These are phyloP conservation scores for Leptinotarsa peninsularis DNA, from an alignment of 2,888 invertebrate species.

Conservation along the genomic window DNA sequence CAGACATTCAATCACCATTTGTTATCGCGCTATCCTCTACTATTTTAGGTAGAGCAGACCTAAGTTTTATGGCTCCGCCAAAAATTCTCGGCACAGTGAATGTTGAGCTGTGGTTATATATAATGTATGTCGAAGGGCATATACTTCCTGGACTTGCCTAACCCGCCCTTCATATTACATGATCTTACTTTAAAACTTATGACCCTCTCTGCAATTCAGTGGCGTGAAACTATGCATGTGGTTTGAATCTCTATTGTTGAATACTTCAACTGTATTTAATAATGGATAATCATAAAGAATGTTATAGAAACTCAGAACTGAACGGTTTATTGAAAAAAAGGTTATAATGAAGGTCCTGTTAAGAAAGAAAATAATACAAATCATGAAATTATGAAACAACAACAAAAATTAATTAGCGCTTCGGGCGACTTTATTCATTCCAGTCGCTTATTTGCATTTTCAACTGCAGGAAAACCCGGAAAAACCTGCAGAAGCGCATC, in stretches of 20 bases:
- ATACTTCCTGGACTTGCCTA: constrained; percentile 20
- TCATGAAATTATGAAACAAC: no score
- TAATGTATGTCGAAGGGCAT: constrained; percentile 23
- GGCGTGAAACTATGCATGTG: neutral
- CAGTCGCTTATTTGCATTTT: no score
- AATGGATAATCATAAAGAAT: no score
- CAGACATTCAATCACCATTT: constrained; percentile 1
- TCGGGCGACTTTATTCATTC: no score
- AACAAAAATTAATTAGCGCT: no score
- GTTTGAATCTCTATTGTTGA: neutral
- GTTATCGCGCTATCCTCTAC: neutral
- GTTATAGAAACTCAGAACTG: no score
- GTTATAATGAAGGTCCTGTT: no score
- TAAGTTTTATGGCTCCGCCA: constrained; percentile 4
- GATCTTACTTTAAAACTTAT: constrained; percentile 21
- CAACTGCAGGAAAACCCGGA: no score
- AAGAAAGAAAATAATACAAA: no score
- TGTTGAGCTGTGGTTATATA: constrained; percentile 22
- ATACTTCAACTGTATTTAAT: no score
- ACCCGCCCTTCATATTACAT: constrained; percentile 30
- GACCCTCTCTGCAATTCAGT: constrained; percentile 5
- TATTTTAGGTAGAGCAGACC: neutral
- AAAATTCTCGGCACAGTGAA: constrained; percentile 25
- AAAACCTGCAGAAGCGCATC: no score
- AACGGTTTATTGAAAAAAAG: no score